Percentiles rank a stretch among this genome's conserved stretches.
phyloP scores from a whole-genome alignment of 1,140 invertebrate genomes.

The Teleogryllus occipitalis region DNA sequence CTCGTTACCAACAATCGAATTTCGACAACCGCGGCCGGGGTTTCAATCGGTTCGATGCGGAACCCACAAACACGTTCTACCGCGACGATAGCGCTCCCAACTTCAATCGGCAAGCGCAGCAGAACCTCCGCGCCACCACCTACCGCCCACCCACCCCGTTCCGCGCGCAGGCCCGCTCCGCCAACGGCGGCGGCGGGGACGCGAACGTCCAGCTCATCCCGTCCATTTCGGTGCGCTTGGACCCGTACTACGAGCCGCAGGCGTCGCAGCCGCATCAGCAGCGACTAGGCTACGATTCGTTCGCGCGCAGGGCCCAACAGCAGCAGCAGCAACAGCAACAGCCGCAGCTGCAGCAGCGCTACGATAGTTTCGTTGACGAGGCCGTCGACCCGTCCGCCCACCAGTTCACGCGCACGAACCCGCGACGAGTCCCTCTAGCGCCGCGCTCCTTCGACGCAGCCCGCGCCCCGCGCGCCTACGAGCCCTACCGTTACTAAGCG shows the following conservation, averaged over 20 bases:
- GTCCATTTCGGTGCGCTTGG: background rate
- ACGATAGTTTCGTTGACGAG: background rate
- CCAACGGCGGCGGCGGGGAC: background rate
- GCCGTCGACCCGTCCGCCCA: background rate
- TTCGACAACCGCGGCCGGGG: background rate
- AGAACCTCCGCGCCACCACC: conserved; percentile 26
- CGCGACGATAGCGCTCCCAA: background rate
- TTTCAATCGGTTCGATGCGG: background rate
- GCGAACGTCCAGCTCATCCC: background rate
- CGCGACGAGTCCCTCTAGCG: background rate
- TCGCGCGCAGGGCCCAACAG: background rate
- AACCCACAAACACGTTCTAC: background rate
- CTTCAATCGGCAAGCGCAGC: background rate
- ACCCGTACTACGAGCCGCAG: background rate
- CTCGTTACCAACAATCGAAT: background rate
- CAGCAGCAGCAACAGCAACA: background rate
- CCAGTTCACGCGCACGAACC: background rate
- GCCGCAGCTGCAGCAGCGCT: background rate
- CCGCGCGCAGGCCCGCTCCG: background rate
- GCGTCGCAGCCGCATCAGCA: background rate
- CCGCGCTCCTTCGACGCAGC: no score
- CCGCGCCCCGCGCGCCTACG: background rate
- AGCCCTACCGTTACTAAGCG: background rate
- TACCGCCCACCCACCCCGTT: conserved; percentile 20
- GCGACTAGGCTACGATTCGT: background rate